Evolutionary conservation across 2,888 invertebrate genomes (phyloP), one percentile per base, ranked within the genome.

Genomic region (Anthophora plumipes): DNA sequence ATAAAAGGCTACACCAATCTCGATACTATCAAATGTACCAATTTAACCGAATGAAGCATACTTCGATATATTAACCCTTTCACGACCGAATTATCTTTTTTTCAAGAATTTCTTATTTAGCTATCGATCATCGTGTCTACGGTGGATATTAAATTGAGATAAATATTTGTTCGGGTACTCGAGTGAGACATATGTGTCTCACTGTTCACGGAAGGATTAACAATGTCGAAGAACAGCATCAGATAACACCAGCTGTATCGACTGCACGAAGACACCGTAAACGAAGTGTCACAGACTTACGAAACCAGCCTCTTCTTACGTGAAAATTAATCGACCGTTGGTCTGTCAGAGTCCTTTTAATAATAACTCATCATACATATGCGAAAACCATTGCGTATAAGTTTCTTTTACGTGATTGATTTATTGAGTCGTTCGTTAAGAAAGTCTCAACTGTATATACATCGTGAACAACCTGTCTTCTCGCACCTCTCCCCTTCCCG

Each of bases 391-490:
- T 82, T 79, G 83, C 85, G 85, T 71, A 76, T 80, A 80, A 83
- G 85, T 87, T 87, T 87, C 87, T 88, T 89, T 88, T 89, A 84
- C 89, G 89, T 89, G 90, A 90, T 89, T 85, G 86, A 90, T 86
- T 85, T 86, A 85, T 85, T 80, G 85, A 90, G 83, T 90, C 73
- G 84, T 78, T 84, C 74, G 83, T 75, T 88, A 89, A 85, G 89
- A 90, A 90, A 90, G 90, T 88, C 77, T 37, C 57, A 57, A 70
- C 52, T 39, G 59, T 31, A 12, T 31, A 31, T 31, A 31, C 31
- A 31, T 43, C n/a, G 17, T 14, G 85, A 73, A 59, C 74, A 70
- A 46, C 48, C 77, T 77, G 70, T 82, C 75, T 72, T 43, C 52
- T 67, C 60, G 63, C 66, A 81, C 57, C 48, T 50, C 69, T 69